A percentile compares a stretch with the other conserved stretches of the same genome.
phyloP scores from a whole-genome alignment of 2,888 invertebrate genomes.

The Dolichopus griseipennis region DNA sequence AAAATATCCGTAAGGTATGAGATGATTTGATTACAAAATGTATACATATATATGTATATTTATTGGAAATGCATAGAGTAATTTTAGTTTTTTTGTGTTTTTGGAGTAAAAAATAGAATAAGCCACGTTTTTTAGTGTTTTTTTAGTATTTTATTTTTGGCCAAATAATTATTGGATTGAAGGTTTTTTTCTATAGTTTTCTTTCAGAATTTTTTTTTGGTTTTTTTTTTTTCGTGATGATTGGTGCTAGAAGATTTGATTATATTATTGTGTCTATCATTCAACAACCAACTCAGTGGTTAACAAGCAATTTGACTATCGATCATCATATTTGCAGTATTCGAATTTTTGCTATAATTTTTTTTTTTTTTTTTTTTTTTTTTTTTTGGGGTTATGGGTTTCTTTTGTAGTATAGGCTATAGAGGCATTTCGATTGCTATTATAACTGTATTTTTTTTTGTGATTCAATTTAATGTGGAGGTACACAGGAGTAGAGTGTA shows the following conservation, averaged over 20 bases:
- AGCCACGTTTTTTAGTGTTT: no score
- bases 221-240: neutral
- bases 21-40: no score
- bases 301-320: conserved; percentile 6
- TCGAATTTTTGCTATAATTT: neutral
- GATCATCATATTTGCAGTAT: conserved; percentile 6
- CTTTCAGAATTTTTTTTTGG: neutral
- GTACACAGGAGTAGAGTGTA: no score
- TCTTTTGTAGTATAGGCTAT: neutral
- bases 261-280: conserved; percentile 6
- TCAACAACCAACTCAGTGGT: conserved; percentile 6
- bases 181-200: neutral
- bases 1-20: no score
- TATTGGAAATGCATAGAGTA: no score
- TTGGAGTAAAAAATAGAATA: no score
- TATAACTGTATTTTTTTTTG: neutral
- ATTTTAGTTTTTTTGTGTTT: no score
- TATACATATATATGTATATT: no score
- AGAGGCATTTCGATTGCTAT: neutral
- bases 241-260: neutral
- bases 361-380: neutral
- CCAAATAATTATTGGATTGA: no score
- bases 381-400: neutral
- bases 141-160: no score
- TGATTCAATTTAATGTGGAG: no score